Base-by-base conservation (phyloP, 2,888 invertebrate species). In the Eustalomyia histrio region DNA sequence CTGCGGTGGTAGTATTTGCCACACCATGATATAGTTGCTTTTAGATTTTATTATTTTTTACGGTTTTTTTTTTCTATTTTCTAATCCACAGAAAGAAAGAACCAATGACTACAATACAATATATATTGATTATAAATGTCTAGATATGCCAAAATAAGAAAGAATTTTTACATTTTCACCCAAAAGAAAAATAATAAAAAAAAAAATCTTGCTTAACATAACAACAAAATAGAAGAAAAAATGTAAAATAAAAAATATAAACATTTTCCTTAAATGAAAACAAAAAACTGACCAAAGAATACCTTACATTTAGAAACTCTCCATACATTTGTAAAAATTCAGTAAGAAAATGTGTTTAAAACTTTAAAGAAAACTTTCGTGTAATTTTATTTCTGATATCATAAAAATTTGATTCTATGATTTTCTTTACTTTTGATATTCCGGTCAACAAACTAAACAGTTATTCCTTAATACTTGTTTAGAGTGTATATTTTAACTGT, bases 121-220 rank as follows among this genome's bases (percentile, higher is more conserved):
- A 24, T 5, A 6, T 29, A 39, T 60, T 67, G 74, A 74, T 74
- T 74, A 17, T 52, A 52, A 74, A 43, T 74, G 65, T 74, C 67
- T 24, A 74, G 74, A 67, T 74, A 74, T 60, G 74, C 74, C 67
- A 74, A 74, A 74, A 60, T 60, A 67, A 58, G 53, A 63, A 29
- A 67, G 60, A 74, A 74, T 52, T 74, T 65, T 69, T 33, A 60
- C 12, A 39, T 39, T 39, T 55, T 24, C 24, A 55, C 21, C 24
- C 14, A 55, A 24, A 55, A 55, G 17, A 50, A 50, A 29, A n/a
- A 14, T 7, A 55, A n/a, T 14, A 21, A 29, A 12, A 55, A 24
- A 55, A 10, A 39, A 14, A 39, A n/a, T n/a, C 39, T 39, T 5
- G 21, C 21, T 21, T 2, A 21, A 21, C 21, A 21, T 21, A 3